Conservation (phyloP, 2,888 invertebrate genomes). For the Drosophila affinis region DNA sequence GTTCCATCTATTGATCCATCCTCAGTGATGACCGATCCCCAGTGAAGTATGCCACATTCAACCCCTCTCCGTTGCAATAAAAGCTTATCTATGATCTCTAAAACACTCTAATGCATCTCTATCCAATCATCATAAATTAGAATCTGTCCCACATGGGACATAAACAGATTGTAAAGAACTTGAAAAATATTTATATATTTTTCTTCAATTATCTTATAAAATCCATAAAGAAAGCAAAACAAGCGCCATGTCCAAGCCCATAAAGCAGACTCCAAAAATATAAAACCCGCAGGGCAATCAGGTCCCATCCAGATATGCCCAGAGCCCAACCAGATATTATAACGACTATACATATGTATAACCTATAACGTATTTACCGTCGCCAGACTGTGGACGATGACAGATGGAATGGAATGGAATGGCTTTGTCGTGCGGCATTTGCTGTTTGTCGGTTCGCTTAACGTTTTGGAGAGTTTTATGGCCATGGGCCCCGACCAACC, state of each 20-base stretch:
- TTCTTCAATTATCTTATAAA: slow-evolving; percentile 71
- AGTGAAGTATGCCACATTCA: too few species aligned
- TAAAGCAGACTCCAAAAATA: slow-evolving; percentile 60
- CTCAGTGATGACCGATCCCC: not conserved
- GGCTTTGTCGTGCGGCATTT: slow-evolving; percentile 56
- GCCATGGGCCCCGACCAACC: slow-evolving; percentile 49
- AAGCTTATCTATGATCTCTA: slow-evolving; percentile 14
- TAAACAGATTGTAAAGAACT: slow-evolving; percentile 49
- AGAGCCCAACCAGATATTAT: slow-evolving; percentile 21
- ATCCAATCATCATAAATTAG: slow-evolving; percentile 56
- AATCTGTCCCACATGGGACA: slow-evolving; percentile 59
- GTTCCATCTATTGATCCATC: not conserved
- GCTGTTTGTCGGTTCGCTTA: slow-evolving; percentile 61
- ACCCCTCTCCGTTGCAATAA: slow-evolving; percentile 12
- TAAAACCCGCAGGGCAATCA: slow-evolving; percentile 59
- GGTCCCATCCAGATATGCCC: slow-evolving; percentile 36
- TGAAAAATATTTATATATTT: slow-evolving; percentile 56
- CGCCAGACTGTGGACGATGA: slow-evolving; percentile 35
- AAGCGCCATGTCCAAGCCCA: slow-evolving; percentile 51
- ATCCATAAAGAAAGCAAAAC: slow-evolving; percentile 69
- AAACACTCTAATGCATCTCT: slow-evolving; percentile 47
- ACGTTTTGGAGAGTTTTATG: slow-evolving; percentile 70
- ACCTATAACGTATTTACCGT: slow-evolving; percentile 26
- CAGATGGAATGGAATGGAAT: slow-evolving; percentile 31
- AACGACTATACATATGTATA: slow-evolving; percentile 19